Base-by-base conservation (phyloP, 2,797 vertebrate species). In the Brachymystax lenok region DNA sequence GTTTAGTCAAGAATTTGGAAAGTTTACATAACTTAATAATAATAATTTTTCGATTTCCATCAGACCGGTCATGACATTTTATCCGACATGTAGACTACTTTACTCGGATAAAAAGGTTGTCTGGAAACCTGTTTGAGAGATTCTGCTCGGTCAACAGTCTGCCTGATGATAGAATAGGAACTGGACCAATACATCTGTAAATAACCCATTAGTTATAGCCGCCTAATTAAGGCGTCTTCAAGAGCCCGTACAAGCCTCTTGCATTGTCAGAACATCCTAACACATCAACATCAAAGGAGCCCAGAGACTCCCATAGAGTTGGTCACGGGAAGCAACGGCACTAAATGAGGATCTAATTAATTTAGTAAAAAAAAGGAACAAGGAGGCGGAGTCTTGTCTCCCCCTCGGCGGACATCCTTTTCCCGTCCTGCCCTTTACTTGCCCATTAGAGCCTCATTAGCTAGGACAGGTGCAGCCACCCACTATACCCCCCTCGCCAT, bases 381-480 rank as follows among this genome's bases (percentile, higher is more conserved):
- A 83, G 78, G 83, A 84, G 74, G 84, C 69, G 71, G 76, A 76
- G 28, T 66, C 40, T 33, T 75, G 80, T 73, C 74, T 63, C 7
- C 78, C 72, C 76, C 77, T 86, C 77, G 54, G 79, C 75, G 78
- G 68, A 84, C 64, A 80, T 86, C 78, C 85, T 80, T 83, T 85
- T 83, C 71, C 80, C 74, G 70, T 77, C 79, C 74, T 68, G 70
- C 76, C 75, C 73, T 84, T 56, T 68, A 88, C 89, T 82, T 89
- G 79, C 92, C 93, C 92, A 93, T 95, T 95, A 95, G 86, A 84
- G 84, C 82, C 91, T 94, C 87, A 88, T 95, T 92, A 94, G 91
- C 84, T 79, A 84, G 89, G 93, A 93, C 95, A 95, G 94, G 94
- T 95, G 93, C 93, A 94, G 85, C 76, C 77, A 87, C 84, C 87